Percentiles rank a stretch among this genome's conserved stretches.
Evolutionary conservation across 2,888 invertebrate species (phyloP).

Genomic region (Metalampra italica): DNA sequence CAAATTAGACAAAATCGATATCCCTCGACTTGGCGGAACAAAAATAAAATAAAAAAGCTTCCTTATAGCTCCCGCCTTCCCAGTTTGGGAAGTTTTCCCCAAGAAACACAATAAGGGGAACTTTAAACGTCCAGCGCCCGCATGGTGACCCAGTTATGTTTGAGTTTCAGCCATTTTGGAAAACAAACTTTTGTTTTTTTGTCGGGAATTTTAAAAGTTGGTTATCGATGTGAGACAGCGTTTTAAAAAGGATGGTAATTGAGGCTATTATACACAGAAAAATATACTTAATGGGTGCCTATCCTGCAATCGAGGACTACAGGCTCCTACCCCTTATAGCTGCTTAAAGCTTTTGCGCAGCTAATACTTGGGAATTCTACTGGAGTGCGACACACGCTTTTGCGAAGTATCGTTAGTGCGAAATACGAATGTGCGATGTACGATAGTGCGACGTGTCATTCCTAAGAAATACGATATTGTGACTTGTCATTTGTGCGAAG

Average conservation of each 20-base stretch:
- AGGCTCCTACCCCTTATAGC: too few species aligned
- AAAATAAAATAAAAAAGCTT: neutral
- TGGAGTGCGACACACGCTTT: too few species aligned
- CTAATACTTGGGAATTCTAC: too few species aligned
- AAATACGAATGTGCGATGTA: too few species aligned
- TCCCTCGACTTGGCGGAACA: neutral
- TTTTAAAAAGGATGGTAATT: neutral
- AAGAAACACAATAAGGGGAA: conserved; percentile 14
- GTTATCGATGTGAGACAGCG: neutral
- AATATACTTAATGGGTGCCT: too few species aligned
- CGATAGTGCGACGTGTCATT: too few species aligned
- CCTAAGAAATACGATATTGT: too few species aligned
- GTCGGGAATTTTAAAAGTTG: neutral
- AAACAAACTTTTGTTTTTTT: conserved; percentile 13
- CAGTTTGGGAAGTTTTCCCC: conserved; percentile 1
- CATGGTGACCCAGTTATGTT: conserved; percentile 33
- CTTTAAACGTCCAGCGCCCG: conserved; percentile 21
- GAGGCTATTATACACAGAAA: too few species aligned
- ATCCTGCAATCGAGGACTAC: too few species aligned
- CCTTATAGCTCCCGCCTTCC: neutral
- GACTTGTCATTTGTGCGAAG: too few species aligned
- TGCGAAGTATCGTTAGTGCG: too few species aligned
- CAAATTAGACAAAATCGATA: conserved; percentile 2
- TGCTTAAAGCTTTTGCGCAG: too few species aligned
- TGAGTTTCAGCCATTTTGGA: conserved; percentile 23